These are phyloP conservation scores for Paralinhomoeus sp. DNA, from an alignment of 2,888 invertebrate species.

Conservation along the genomic window DNA sequence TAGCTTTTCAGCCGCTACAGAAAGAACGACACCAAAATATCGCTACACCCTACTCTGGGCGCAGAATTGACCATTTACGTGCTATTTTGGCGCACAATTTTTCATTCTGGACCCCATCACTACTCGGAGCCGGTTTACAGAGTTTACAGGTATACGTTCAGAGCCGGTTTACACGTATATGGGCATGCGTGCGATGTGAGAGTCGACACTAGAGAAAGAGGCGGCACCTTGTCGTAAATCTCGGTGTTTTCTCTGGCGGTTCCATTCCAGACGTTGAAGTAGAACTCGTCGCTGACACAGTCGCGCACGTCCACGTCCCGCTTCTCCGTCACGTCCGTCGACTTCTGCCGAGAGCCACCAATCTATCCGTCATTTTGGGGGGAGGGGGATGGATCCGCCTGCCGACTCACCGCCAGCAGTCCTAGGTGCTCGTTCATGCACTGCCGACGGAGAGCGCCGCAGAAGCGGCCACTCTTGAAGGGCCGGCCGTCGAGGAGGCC, in stretches of 20 bases:
- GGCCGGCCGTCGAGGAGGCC: conserved; percentile 57
- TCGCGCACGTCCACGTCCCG: conserved; percentile 42
- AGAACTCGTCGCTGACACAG: conserved; percentile 57
- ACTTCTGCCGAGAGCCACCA: conserved; percentile 3
- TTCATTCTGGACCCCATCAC: too few species aligned
- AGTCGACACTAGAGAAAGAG: conserved; percentile 17
- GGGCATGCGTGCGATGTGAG: conserved; percentile 14
- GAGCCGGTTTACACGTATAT: too few species aligned
- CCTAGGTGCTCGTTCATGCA: conserved; percentile 78
- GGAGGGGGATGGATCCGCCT: too few species aligned
- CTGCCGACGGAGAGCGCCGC: conserved; percentile 55
- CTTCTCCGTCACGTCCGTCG: conserved; percentile 9
- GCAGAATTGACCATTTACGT: too few species aligned
- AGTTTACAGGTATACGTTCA: too few species aligned
- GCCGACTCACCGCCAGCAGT: conserved; percentile 32
- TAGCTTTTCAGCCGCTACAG: too few species aligned
- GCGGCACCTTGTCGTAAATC: conserved; percentile 52
- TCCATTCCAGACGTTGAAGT: conserved; percentile 54
- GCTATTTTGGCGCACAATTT: too few species aligned
- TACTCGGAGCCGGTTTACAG: too few species aligned
- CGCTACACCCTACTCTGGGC: too few species aligned
- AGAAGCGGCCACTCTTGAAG: conserved; percentile 61
- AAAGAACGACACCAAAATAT: too few species aligned
- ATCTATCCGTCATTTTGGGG: conserved; percentile 6
- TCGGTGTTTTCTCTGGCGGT: conserved; percentile 59